Evolutionary conservation across 1,140 invertebrate species (phyloP).

Genomic region (Plectrocnemia conspersa): DNA sequence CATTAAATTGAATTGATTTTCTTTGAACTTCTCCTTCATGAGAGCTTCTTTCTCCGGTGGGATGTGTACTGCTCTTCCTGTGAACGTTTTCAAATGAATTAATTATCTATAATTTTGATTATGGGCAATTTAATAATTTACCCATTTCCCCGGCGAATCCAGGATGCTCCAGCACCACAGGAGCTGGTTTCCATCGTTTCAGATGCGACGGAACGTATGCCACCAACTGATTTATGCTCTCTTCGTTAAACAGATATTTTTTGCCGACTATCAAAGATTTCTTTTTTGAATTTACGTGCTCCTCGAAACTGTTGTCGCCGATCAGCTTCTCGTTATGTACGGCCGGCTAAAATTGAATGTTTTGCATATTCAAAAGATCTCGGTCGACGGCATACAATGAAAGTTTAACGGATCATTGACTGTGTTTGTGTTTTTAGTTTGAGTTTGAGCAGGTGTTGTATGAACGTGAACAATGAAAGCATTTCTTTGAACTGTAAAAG

Average conservation of each 20-base stretch:
- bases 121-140: constrained; percentile 35
- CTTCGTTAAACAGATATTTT: constrained; percentile 40
- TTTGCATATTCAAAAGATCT: no score
- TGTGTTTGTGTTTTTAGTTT: no score
- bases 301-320: no score
- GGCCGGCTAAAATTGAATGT: no score
- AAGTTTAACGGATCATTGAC: no score
- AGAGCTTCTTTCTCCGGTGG: constrained; percentile 76
- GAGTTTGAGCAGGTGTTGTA: no score
- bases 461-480: no score
- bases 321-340: no score
- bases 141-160: constrained; percentile 84
- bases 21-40: constrained; percentile 93
- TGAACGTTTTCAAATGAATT: constrained; percentile 9
- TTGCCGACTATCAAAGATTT: constrained; percentile 48
- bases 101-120: constrained; percentile 2
- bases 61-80: constrained; percentile 76
- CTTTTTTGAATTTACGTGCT: constrained; percentile 44
- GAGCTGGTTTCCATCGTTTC: constrained; percentile 68
- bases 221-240: constrained; percentile 40
- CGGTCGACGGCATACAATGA: no score
- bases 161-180: constrained; percentile 60
- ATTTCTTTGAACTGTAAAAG: no score
- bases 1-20: constrained; percentile 97
- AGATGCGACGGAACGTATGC: constrained; percentile 51